A percentile compares a stretch with the other conserved stretches of the same genome.
Conservation (phyloP, 2,113 vertebrate genomes). For the Nibea coibor region DNA sequence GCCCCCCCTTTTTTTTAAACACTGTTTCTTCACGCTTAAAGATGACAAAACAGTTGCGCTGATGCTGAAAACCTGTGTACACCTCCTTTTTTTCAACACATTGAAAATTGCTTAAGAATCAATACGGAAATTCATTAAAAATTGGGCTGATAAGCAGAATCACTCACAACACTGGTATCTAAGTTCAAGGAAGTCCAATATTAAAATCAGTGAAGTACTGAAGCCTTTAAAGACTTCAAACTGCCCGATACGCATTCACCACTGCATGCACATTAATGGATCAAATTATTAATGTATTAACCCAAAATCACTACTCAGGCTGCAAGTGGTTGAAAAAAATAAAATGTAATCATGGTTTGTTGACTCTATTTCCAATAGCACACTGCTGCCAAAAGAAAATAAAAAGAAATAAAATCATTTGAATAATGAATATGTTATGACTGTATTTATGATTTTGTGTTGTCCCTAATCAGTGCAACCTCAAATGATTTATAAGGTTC, state of each 20-base stretch:
- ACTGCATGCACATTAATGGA: background rate
- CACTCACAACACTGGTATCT: too few relatives aligned
- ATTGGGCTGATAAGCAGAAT: too few relatives aligned
- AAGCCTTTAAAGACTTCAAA: background rate
- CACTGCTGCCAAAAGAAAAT: background rate
- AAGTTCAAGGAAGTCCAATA: background rate
- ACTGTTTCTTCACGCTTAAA: too few relatives aligned
- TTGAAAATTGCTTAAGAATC: too few relatives aligned
- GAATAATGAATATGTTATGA: background rate
- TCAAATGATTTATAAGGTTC: background rate
- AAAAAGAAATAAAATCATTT: background rate
- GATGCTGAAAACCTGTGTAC: too few relatives aligned
- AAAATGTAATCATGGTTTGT: background rate
- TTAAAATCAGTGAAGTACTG: background rate
- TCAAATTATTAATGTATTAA: constrained; percentile 6
- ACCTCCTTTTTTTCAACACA: too few relatives aligned
- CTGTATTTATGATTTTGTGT: background rate
- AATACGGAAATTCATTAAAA: too few relatives aligned
- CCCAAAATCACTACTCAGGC: background rate
- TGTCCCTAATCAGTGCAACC: background rate
- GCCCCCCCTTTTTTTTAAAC: too few relatives aligned
- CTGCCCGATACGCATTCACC: background rate
- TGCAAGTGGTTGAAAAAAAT: background rate
- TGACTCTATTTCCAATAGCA: background rate
- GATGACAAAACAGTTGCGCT: too few relatives aligned